phyloP scores from a whole-genome alignment of 2,888 invertebrate genomes.

The Horisme vitalbata region DNA sequence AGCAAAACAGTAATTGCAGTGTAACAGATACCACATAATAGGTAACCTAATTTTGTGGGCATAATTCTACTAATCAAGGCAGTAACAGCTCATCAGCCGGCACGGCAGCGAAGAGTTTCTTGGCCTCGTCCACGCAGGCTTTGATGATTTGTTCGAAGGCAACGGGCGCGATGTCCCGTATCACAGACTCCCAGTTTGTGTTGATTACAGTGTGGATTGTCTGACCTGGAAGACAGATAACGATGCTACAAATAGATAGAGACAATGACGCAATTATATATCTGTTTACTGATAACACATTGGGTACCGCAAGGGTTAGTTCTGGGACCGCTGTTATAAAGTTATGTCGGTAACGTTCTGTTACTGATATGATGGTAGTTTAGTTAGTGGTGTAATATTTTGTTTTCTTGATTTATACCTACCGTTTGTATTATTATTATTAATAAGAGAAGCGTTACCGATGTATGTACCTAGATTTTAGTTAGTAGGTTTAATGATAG shows the following conservation, averaged over 20 bases:
- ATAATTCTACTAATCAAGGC: slow-evolving; percentile 39
- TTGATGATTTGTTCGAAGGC: slow-evolving; percentile 73
- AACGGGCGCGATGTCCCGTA: slow-evolving; percentile 71
- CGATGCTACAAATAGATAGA: background rate
- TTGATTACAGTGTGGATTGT: slow-evolving; percentile 69
- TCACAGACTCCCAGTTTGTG: slow-evolving; percentile 76
- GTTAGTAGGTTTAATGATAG: background rate
- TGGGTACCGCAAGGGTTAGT: background rate
- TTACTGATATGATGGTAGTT: too few relatives aligned
- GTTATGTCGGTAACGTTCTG: background rate
- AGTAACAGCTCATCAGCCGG: slow-evolving; percentile 57
- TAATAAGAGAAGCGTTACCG: background rate
- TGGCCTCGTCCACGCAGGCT: slow-evolving; percentile 69
- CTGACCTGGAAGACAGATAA: slow-evolving; percentile 50
- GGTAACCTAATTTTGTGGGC: slow-evolving; percentile 2
- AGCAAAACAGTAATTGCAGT: too few relatives aligned
- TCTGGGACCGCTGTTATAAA: background rate
- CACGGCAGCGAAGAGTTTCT: slow-evolving; percentile 71
- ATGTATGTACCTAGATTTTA: background rate
- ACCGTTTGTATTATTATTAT: too few relatives aligned
- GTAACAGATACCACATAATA: too few relatives aligned
- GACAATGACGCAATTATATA: background rate
- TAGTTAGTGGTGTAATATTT: too few relatives aligned
- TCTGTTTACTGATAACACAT: background rate
- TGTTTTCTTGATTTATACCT: too few relatives aligned